Percentiles rank a stretch among this genome's conserved stretches.
phyloP scores from a whole-genome alignment of 1,140 invertebrate species.

The Helicoverpa armigera region DNA sequence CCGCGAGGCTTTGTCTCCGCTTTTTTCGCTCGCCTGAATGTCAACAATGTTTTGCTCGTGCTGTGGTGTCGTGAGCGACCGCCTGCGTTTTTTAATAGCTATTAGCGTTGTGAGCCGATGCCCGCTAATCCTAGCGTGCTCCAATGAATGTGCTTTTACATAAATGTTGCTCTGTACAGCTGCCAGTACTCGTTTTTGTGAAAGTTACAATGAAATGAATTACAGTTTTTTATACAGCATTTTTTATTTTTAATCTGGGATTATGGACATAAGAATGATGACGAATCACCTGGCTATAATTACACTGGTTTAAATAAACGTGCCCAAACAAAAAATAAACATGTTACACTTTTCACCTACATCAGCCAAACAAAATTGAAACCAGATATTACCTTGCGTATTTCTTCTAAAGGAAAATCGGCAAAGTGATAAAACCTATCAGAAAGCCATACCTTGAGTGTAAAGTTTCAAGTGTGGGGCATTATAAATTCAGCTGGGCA shows the following conservation, averaged over 20 bases:
- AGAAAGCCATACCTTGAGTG: background rate
- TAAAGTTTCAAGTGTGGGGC: background rate
- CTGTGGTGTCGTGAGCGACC: slow-evolving; percentile 25
- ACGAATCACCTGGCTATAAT: no score
- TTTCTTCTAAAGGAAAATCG: background rate
- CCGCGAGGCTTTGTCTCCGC: slow-evolving; percentile 30
- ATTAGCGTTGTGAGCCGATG: slow-evolving; percentile 33
- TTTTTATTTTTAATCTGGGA: no score
- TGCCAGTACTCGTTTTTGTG: background rate
- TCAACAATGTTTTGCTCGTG: slow-evolving; percentile 32
- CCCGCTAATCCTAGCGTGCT: slow-evolving; percentile 23
- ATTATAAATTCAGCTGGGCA: background rate
- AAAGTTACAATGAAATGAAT: background rate
- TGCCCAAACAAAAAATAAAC: no score
- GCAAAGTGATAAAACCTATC: background rate
- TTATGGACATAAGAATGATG: no score
- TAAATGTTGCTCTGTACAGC: slow-evolving; percentile 6
- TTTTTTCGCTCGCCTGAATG: slow-evolving; percentile 33
- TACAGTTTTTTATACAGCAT: no score
- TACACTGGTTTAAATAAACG: no score
- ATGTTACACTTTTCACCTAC: no score
- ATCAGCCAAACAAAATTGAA: no score
- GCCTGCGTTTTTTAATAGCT: slow-evolving; percentile 38
- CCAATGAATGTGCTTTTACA: slow-evolving; percentile 22
- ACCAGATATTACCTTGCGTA: no score